A percentile compares a stretch with the other conserved stretches of the same genome.
phyloP scores from a whole-genome alignment of 2,797 vertebrate species.

The Balearica regulorum region DNA sequence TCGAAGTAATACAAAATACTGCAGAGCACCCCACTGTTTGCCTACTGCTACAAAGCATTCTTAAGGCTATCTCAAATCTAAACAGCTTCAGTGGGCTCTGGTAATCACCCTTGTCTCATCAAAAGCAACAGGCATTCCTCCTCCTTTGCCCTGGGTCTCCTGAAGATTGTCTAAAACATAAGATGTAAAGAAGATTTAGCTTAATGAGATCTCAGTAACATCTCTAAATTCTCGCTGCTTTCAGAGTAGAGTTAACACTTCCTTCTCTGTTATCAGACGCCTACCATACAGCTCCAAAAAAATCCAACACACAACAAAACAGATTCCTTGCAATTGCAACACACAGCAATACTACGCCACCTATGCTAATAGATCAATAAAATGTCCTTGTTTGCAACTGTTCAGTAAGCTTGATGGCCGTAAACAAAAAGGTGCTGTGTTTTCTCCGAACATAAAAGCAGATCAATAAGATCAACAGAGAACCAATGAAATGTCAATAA shows the following conservation, averaged over 20 bases:
- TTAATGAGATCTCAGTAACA: background rate
- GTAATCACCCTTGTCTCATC: conserved; percentile 7
- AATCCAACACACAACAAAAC: background rate
- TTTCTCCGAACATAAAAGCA: background rate
- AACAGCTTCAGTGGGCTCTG: background rate
- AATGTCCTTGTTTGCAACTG: background rate
- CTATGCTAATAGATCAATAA: background rate
- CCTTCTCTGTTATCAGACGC: background rate
- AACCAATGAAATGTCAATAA: background rate
- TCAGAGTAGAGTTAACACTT: background rate
- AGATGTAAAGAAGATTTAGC: background rate
- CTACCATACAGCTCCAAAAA: background rate
- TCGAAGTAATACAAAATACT: background rate
- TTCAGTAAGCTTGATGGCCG: background rate
- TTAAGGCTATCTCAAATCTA: background rate
- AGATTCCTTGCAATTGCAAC: background rate
- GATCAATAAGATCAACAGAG: background rate
- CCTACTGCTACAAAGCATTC: conserved; percentile 10
- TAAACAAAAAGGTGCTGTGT: background rate
- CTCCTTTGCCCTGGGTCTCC: background rate
- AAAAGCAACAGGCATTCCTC: conserved; percentile 12
- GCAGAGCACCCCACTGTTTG: background rate
- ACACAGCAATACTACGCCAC: background rate
- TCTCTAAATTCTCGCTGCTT: background rate
- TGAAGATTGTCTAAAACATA: background rate